A percentile compares a stretch with the other conserved stretches of the same genome.
Conservation (phyloP, 2,113 vertebrate species). For the Alethe diademata region DNA sequence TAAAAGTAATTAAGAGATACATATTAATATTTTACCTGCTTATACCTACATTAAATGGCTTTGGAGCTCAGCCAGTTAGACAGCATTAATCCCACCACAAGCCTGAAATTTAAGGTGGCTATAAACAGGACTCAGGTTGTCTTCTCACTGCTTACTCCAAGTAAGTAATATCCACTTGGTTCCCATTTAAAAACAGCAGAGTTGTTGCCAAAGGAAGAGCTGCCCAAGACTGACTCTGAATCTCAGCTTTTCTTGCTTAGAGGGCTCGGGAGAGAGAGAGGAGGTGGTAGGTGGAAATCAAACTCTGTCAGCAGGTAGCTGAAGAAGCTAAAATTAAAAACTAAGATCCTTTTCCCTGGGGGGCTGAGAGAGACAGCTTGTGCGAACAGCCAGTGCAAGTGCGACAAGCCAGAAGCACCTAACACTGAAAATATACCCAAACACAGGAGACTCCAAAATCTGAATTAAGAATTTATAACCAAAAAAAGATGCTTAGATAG, state of each 20-base stretch:
- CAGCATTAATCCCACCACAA: not conserved
- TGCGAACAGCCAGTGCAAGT: not conserved
- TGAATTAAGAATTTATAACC: not conserved
- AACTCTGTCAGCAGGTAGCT: slow-evolving; percentile 54
- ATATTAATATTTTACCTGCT: not conserved
- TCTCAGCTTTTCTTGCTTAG: not conserved
- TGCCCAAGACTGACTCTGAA: not conserved
- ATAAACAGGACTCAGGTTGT: not conserved
- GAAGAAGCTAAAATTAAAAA: slow-evolving; percentile 51
- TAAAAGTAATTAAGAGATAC: not conserved
- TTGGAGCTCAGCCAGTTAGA: not conserved
- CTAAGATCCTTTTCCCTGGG: not conserved
- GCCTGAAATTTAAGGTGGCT: not conserved
- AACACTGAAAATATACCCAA: not conserved
- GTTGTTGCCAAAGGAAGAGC: not conserved
- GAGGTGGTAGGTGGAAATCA: slow-evolving; percentile 12
- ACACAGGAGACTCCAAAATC: not conserved
- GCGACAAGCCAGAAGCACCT: not conserved
- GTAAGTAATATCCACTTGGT: not conserved
- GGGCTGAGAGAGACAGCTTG: slow-evolving; percentile 9
- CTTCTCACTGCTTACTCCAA: not conserved
- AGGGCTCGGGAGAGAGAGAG: not conserved
- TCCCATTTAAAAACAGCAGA: not conserved
- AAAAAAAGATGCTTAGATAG: not conserved
- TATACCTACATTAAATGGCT: not conserved